Evolutionary conservation across 64 coral and sea anemone genomes (phyloP).

Genomic region (Orbicella faveolata): DNA sequence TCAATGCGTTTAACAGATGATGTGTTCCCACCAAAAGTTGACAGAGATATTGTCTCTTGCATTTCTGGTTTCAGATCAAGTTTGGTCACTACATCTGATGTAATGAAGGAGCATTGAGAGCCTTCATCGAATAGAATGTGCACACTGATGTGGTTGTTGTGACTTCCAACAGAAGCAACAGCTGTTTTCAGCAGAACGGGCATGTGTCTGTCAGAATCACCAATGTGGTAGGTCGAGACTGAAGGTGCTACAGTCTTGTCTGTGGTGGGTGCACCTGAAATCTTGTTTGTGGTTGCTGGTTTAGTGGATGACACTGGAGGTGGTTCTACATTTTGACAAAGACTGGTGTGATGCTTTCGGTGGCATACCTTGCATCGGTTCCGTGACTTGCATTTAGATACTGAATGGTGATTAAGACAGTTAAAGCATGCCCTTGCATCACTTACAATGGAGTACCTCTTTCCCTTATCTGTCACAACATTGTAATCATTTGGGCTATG

Average conservation of each 20-base stretch:
- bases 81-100: neutral
- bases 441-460: neutral
- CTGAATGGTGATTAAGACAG: conserved; percentile 29
- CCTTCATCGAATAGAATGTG: conserved; percentile 46
- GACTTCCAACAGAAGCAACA: neutral
- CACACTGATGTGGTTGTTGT: neutral
- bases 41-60: conserved; percentile 35
- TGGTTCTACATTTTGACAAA: conserved; percentile 8
- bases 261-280: neutral
- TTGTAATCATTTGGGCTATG: conserved; percentile 18
- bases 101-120: conserved; percentile 52
- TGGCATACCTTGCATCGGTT: conserved; percentile 41
- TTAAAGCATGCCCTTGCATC: neutral
- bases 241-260: neutral
- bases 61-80: conserved; percentile 2
- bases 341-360: conserved; percentile 52
- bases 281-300: neutral
- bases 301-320: too few relatives aligned
- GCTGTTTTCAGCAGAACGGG: conserved; percentile 53
- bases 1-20: neutral
- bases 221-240: neutral
- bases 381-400: conserved; percentile 46
- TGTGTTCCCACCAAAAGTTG: conserved; percentile 39
- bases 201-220: neutral
- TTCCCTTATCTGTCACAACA: conserved; percentile 19